Evolutionary conservation across 2,797 vertebrate genomes (phyloP).

Genomic region (Triplophysa yarkandensis): DNA sequence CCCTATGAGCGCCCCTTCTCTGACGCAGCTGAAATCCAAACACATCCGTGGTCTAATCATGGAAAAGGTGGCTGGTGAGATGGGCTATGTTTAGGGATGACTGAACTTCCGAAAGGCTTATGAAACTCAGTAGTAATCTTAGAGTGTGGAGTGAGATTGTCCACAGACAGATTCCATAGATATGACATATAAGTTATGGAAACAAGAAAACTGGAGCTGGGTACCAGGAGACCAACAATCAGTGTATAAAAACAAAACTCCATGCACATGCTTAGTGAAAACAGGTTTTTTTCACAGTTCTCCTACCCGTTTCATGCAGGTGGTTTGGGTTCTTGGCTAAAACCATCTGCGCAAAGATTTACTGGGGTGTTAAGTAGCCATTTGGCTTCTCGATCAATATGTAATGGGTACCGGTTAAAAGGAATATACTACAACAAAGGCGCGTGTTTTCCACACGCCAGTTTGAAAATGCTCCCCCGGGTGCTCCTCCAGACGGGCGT

Average conservation of each 20-base stretch:
- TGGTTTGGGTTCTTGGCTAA: conserved; percentile 9
- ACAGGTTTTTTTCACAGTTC: neutral
- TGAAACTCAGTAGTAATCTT: conserved; percentile 33
- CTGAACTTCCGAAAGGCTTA: conserved; percentile 34
- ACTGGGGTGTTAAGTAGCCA: conserved; percentile 41
- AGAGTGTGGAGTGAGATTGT: conserved; percentile 25
- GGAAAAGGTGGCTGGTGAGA: conserved; percentile 27
- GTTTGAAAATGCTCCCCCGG: conserved; percentile 19
- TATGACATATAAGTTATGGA: conserved; percentile 1
- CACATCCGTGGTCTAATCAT: conserved; percentile 31
- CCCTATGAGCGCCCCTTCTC: conserved; percentile 2
- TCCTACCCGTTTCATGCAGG: conserved; percentile 9
- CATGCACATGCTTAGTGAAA: neutral
- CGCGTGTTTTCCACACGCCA: neutral
- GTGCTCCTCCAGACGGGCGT: neutral
- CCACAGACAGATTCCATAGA: conserved; percentile 33
- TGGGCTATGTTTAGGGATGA: conserved; percentile 34
- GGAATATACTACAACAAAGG: conserved; percentile 22
- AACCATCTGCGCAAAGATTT: conserved; percentile 35
- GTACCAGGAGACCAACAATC: neutral
- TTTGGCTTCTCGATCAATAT: conserved; percentile 43
- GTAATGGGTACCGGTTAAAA: conserved; percentile 18
- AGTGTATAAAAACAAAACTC: neutral
- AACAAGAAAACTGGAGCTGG: conserved; percentile 4
- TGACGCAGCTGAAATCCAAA: conserved; percentile 17